A percentile compares a stretch with the other conserved stretches of the same genome.
Evolutionary conservation across 1,140 invertebrate species (phyloP).

Genomic region (Aphaenogaster rudis): DNA sequence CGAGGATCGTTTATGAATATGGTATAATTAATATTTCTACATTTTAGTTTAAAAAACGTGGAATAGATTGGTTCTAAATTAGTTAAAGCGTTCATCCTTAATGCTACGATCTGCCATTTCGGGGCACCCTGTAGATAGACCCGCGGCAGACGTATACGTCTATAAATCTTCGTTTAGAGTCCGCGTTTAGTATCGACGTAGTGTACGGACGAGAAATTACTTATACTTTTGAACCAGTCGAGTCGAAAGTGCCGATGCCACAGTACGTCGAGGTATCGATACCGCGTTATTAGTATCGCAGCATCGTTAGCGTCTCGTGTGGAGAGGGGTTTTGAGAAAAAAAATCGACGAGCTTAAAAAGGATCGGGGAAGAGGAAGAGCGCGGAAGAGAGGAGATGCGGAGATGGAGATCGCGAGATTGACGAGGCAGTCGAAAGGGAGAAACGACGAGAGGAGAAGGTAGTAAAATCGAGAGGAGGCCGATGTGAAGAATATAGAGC

Average conservation of each 20-base stretch:
- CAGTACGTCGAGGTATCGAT: background rate
- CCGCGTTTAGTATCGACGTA: background rate
- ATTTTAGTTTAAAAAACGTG: background rate
- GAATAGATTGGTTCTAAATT: background rate
- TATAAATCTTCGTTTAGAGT: slow-evolving; percentile 45
- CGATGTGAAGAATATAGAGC: slow-evolving; percentile 44
- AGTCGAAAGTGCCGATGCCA: slow-evolving; percentile 26
- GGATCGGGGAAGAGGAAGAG: no score
- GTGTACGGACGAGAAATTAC: slow-evolving; percentile 3
- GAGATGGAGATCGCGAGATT: slow-evolving; percentile 23
- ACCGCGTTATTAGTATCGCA: background rate
- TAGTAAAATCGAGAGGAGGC: background rate
- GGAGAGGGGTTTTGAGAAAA: background rate
- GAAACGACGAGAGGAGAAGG: background rate
- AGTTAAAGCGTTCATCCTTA: background rate
- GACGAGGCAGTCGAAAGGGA: slow-evolving; percentile 15
- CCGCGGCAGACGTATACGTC: background rate
- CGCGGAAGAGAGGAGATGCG: background rate
- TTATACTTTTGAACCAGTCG: slow-evolving; percentile 11
- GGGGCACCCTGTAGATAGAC: slow-evolving; percentile 20
- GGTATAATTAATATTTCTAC: background rate
- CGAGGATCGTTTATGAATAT: background rate
- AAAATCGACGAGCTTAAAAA: slow-evolving; percentile 31
- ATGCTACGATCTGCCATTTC: background rate
- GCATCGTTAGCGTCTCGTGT: slow-evolving; percentile 22